Base-by-base conservation (phyloP, 2,113 vertebrate genomes). In the Sander vitreus region DNA sequence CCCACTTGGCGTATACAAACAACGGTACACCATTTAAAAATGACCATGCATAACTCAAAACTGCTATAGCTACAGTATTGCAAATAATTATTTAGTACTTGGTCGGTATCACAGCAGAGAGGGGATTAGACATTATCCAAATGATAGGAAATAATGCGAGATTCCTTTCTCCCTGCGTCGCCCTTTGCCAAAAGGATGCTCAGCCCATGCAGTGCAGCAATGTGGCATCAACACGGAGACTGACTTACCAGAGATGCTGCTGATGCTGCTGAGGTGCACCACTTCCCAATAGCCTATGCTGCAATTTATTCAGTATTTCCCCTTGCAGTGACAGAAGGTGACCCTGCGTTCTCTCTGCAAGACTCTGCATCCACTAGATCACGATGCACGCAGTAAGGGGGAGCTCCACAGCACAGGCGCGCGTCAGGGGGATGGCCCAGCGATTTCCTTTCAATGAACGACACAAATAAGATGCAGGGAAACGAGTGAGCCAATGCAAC, bases 291-390 rank as follows among this genome's bases (percentile, higher is more conserved):
- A 76, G 85, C 45, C 65, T 81, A 18, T 58, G 74, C 85, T 78
- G 83, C 76, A 63, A 60, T 75, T 75, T 76, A 77, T 78, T 88
- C 77, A 75, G 72, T 88, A 80, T 89, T 86, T 85, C 81, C 86
- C 91, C 80, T 89, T 76, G 93, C 93, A 85, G 85, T 92, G 92
- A 92, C 92, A 93, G 94, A 95, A 95, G 95, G 94, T 95, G 95
- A 95, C 95, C 94, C 94, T 93, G 91, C 91, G 84, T 83, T 67
- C 65, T 88, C 91, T 81, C 84, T 83, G 90, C 93, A 77, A 92
- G 86, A 86, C 88, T 87, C 91, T 88, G 94, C 93, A 87, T 94
- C 89, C 91, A 89, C 90, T 51, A 81, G 92, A 94, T 94, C 93
- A 93, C 92, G 94, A 95, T 91, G 91, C 89, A 55, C 91, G 86